Conservation (phyloP, 2,797 vertebrate species). For the Pseudochaenichthys georgianus region DNA sequence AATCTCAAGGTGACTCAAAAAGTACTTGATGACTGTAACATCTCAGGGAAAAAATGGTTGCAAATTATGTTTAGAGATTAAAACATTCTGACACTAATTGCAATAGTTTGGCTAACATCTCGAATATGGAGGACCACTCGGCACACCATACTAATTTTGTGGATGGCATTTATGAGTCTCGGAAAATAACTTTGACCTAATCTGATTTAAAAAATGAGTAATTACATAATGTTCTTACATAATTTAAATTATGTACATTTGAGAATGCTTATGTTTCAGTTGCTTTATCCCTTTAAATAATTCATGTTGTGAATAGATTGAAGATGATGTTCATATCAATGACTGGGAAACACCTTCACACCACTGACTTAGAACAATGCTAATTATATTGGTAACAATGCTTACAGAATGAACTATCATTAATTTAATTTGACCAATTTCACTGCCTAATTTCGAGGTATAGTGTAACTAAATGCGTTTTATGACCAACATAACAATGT, state of each 20-base stretch:
- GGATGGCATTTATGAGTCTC: no score
- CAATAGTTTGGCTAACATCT: no score
- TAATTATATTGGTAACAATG: neutral
- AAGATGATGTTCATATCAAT: neutral
- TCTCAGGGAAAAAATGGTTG: no score
- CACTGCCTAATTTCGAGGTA: neutral
- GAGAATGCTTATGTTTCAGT: neutral
- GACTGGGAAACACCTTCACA: neutral
- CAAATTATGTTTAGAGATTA: no score
- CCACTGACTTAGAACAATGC: neutral
- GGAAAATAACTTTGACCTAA: no score
- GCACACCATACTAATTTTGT: no score
- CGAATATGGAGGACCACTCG: no score
- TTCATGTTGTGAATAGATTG: neutral
- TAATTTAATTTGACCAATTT: neutral
- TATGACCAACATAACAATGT: neutral
- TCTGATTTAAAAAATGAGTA: no score
- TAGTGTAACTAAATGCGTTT: neutral
- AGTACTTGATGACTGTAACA: no score
- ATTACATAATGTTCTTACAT: no score
- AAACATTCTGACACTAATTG: no score
- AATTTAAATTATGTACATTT: neutral
- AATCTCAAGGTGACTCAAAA: no score
- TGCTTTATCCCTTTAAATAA: neutral
- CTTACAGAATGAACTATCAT: neutral